phyloP scores from a whole-genome alignment of 2,888 invertebrate genomes.

The Chymomyza caudatula region DNA sequence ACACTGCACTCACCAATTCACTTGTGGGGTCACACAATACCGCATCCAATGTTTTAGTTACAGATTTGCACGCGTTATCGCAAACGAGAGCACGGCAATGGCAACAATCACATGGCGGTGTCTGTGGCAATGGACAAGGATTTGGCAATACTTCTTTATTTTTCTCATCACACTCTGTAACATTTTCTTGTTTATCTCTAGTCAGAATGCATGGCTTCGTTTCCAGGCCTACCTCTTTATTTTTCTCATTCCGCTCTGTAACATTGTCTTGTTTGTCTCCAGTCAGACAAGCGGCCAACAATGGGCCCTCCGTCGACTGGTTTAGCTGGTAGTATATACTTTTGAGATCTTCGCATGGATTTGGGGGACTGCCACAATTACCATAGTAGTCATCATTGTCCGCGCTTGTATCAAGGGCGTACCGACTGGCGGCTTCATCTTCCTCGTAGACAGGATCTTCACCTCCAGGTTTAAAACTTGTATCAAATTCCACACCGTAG shows the following conservation, averaged over 20 bases:
- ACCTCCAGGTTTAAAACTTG: conserved; percentile 30
- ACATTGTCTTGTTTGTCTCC: too few relatives aligned
- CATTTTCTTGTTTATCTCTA: too few relatives aligned
- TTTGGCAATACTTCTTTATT: not conserved
- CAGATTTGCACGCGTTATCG: conserved; percentile 46
- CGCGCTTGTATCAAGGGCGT: not conserved
- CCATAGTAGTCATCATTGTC: not conserved
- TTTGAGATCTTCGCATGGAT: not conserved
- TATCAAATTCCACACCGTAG: conserved; percentile 40
- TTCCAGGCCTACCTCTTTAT: too few relatives aligned
- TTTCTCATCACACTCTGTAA: too few relatives aligned
- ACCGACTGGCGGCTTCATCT: not conserved
- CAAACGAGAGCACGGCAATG: conserved; percentile 56
- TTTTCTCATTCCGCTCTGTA: too few relatives aligned
- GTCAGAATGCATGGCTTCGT: too few relatives aligned
- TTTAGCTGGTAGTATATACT: not conserved
- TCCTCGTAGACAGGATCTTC: not conserved
- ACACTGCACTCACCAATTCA: conserved; percentile 45
- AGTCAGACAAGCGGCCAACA: too few relatives aligned
- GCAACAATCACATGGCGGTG: conserved; percentile 55
- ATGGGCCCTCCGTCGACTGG: too few relatives aligned
- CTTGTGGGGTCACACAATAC: conserved; percentile 43
- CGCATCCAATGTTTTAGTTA: conserved; percentile 46
- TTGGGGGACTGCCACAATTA: not conserved
- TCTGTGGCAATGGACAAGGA: not conserved